Evolutionary conservation across 2,113 vertebrate species (phyloP).

Genomic region (Perca flavescens): DNA sequence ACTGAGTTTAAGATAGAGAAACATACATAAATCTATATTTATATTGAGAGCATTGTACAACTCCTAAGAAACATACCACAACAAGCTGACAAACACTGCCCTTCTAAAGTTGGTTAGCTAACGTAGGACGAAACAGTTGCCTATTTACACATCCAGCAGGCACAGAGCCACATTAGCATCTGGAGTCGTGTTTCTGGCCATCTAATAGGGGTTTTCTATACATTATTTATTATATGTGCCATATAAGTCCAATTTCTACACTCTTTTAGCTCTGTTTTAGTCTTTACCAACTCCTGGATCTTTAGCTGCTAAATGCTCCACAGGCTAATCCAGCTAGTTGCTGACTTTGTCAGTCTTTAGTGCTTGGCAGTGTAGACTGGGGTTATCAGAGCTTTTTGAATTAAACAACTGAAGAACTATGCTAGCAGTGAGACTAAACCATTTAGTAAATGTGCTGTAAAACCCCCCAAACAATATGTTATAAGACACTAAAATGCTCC

Average conservation of each 20-base stretch:
- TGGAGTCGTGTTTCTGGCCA: not conserved
- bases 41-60: no score
- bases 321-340: not conserved
- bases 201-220: no score
- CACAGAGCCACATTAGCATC: not conserved
- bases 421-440: not conserved
- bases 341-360: not conserved
- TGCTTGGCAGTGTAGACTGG: not conserved
- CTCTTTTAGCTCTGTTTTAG: not conserved
- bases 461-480: not conserved
- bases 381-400: not conserved
- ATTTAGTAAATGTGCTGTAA: not conserved
- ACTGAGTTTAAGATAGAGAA: not conserved
- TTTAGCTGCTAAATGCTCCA: not conserved
- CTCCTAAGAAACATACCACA: not conserved
- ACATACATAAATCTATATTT: not conserved
- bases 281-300: not conserved
- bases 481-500: not conserved
- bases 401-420: not conserved
- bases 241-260: not conserved
- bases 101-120: not conserved
- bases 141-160: not conserved
- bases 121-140: not conserved
- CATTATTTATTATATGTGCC: no score
- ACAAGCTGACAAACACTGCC: not conserved